Evolutionary conservation across 2,888 invertebrate genomes (phyloP).

Genomic region (Pollenia amentaria): DNA sequence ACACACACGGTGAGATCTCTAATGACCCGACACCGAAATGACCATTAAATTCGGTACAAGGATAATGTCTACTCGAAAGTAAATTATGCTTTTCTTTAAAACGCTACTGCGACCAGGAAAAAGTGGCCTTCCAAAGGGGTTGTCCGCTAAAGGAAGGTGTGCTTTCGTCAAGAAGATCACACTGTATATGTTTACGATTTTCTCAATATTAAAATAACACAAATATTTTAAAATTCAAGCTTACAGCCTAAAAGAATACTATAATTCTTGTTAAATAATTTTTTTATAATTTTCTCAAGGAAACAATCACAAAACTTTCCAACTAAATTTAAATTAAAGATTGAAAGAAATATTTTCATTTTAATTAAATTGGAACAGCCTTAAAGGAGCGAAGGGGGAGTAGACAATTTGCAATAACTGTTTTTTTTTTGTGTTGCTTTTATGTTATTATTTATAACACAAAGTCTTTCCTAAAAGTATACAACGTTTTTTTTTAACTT

Average conservation of each 20-base stretch:
- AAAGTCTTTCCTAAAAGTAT: slow-evolving; percentile 56
- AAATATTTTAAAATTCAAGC: neutral
- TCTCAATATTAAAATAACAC: neutral
- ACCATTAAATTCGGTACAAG: too few relatives aligned
- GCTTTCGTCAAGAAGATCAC: too few relatives aligned
- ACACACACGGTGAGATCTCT: too few relatives aligned
- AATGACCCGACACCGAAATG: too few relatives aligned
- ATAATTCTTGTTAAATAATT: neutral
- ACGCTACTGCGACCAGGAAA: too few relatives aligned
- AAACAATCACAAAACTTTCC: neutral
- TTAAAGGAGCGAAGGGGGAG: neutral
- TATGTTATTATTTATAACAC: slow-evolving; percentile 26
- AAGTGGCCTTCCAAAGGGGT: too few relatives aligned
- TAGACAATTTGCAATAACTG: neutral
- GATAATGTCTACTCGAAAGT: too few relatives aligned
- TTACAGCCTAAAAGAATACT: slow-evolving; percentile 2
- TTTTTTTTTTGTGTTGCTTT: neutral
- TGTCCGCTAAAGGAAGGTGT: too few relatives aligned
- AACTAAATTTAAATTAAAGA: neutral
- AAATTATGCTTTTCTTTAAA: too few relatives aligned
- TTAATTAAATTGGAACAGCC: slow-evolving; percentile 1
- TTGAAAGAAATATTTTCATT: neutral
- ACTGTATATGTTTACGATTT: too few relatives aligned
- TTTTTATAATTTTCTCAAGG: neutral
- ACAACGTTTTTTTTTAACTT: slow-evolving; percentile 10